A percentile compares a stretch with the other conserved stretches of the same genome.
Evolutionary conservation across 1,140 invertebrate species (phyloP).

Genomic region (Dendrolimus kikuchii): DNA sequence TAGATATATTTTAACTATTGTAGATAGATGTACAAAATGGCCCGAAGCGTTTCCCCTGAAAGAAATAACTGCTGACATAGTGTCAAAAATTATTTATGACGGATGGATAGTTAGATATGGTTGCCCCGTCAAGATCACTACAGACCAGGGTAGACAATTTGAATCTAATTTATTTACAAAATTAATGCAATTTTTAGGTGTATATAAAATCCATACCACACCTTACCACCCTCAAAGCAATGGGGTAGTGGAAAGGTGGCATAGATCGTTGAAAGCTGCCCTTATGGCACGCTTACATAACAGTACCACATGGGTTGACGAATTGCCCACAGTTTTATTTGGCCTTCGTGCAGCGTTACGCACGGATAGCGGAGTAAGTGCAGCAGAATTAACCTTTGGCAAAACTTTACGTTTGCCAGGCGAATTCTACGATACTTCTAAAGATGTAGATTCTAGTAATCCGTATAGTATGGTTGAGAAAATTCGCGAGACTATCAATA

Average conservation of each 20-base stretch:
- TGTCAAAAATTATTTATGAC: conserved; percentile 18
- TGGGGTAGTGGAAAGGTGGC: no score
- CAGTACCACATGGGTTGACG: no score
- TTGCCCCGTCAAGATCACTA: conserved; percentile 12
- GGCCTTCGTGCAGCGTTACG: no score
- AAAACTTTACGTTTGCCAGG: conserved; percentile 6
- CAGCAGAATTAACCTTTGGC: no score
- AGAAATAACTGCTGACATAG: conserved; percentile 42
- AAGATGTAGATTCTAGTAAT: neutral
- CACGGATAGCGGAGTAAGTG: no score
- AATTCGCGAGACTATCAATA: neutral
- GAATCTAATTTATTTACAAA: neutral
- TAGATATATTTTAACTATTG: no score
- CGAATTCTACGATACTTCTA: conserved; percentile 4
- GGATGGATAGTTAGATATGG: conserved; percentile 38
- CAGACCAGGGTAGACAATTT: conserved; percentile 3
- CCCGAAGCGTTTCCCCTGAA: conserved; percentile 55
- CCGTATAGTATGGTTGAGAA: neutral
- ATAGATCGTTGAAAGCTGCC: no score
- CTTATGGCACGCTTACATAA: no score
- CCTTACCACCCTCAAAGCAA: no score
- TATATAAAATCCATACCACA: neutral
- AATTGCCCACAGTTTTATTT: no score
- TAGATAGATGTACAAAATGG: conserved; percentile 61
- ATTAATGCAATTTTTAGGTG: neutral